phyloP scores from a whole-genome alignment of 2,113 vertebrate species.

The Eupsittula cactorum region DNA sequence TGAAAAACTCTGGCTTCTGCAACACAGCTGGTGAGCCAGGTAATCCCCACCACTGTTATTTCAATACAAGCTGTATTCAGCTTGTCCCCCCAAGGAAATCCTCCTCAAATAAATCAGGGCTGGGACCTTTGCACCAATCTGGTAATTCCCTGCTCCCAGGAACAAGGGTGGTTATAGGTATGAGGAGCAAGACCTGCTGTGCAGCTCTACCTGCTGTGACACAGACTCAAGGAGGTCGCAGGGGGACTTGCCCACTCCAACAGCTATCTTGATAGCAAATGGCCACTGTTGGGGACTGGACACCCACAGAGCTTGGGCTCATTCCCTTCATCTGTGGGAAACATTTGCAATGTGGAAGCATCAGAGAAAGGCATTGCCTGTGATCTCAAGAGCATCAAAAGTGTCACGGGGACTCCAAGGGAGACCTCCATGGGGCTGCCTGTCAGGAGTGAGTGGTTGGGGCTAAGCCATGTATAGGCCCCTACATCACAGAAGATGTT shows the following conservation, averaged over 20 bases:
- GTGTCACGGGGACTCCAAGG: accelerated
- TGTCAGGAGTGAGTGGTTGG: accelerated
- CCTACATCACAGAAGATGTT: background rate
- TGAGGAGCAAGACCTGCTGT: background rate
- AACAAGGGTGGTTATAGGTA: background rate
- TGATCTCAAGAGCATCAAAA: background rate
- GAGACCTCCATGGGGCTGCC: background rate
- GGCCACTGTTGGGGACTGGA: background rate
- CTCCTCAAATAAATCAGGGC: background rate
- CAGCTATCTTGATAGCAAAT: background rate
- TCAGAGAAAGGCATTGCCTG: background rate
- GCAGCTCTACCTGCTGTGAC: background rate
- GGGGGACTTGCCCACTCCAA: accelerated
- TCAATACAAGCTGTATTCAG: background rate
- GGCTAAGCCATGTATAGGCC: background rate
- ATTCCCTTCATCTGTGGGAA: background rate
- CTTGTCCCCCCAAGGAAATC: background rate
- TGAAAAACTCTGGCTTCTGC: background rate
- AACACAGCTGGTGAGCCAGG: background rate
- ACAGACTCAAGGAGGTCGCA: background rate
- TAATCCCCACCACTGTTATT: background rate
- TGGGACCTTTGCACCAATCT: background rate
- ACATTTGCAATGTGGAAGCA: background rate
- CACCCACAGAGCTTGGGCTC: background rate
- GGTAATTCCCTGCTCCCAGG: background rate